phyloP scores from a whole-genome alignment of 2,113 vertebrate genomes.

The Mola mola region DNA sequence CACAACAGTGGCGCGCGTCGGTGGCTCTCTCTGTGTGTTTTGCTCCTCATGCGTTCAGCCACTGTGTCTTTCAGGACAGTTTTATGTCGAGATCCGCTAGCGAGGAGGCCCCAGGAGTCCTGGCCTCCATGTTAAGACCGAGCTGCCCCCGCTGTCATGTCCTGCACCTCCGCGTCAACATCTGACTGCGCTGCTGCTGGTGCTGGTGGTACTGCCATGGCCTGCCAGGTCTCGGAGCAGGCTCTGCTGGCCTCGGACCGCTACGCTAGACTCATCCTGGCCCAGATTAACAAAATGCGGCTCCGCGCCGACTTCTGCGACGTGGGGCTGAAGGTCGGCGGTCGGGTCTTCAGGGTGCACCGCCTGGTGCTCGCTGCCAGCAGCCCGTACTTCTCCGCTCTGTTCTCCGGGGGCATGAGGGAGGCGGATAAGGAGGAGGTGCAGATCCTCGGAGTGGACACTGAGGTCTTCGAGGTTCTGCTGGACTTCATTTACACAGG shows the following conservation, averaged over 20 bases:
- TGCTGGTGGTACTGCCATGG: conserved; percentile 46
- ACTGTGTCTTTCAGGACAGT: conserved; percentile 30
- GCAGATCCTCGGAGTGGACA: conserved; percentile 90
- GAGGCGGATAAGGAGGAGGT: conserved; percentile 91
- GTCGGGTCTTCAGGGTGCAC: conserved; percentile 88
- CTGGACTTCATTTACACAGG: conserved; percentile 97
- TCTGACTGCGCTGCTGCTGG: conserved; percentile 22
- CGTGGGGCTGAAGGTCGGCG: conserved; percentile 88
- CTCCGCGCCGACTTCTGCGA: conserved; percentile 90
- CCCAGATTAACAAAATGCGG: conserved; percentile 93
- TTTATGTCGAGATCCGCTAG: conserved; percentile 8
- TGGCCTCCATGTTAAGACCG: conserved; percentile 47
- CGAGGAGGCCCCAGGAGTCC: conserved; percentile 17
- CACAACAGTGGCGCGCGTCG: conserved; percentile 7
- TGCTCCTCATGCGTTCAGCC: background rate
- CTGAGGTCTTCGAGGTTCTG: conserved; percentile 87
- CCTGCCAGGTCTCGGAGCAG: conserved; percentile 62
- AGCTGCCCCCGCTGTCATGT: conserved; percentile 75
- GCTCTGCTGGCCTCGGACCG: conserved; percentile 81
- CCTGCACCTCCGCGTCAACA: conserved; percentile 54
- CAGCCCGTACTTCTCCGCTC: conserved; percentile 93
- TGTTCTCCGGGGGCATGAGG: conserved; percentile 93
- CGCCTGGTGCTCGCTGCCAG: conserved; percentile 93
- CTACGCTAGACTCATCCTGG: conserved; percentile 90
- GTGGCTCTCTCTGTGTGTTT: background rate